Base-by-base conservation (phyloP, 2,113 vertebrate species). In the Himantopus leucocephalus region DNA sequence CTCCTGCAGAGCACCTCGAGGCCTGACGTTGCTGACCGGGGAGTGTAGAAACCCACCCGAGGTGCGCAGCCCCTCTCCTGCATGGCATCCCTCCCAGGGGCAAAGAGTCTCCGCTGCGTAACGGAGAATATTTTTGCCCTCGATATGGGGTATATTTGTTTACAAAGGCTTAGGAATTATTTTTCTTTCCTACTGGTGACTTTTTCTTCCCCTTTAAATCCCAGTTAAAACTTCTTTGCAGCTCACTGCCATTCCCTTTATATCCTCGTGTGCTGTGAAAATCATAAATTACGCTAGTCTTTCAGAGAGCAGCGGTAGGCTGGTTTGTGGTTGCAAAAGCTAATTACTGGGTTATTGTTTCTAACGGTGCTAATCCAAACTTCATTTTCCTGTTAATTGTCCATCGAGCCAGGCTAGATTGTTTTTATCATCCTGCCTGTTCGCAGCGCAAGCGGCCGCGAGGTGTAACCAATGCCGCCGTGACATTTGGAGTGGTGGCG, bases 321-420 rank as follows among this genome's bases (percentile, higher is more conserved):
- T 92, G 85, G 66, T 81, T 20, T 80, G 52, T 67, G 95, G 90
- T 48, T 96, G 93, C 94, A 66, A 55, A 87, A 96, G 93, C 95
- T 81, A 79, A 97, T 96, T 88, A 80, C 53, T 26, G 48, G 88
- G 88, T 95, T 96, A 91, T 97, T 97, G 96, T 96, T 97, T 96
- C 93, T 97, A 81, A 92, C 34, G 1, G 96, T 59, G 73, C 92
- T 92, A 85, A 91, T 95, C 92, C 96, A 88, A 73, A 81, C 68
- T 89, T 86, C 88, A 93, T 95, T 91, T 96, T 94, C 93, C 58
- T 50, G 79, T 75, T 72, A 91, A 56, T 96, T 94, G 96, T 97
- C 83, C 68, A 4, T 83, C 67, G 41, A 91, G 50, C 81, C 67
- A 53, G 77, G 67, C 60, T 41, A 30, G 68, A 24, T 88, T 86